A percentile compares a stretch with the other conserved stretches of the same genome.
These are phyloP conservation scores for Nasonia longicornis DNA, from an alignment of 1,140 invertebrate species.

Conservation along the genomic window DNA sequence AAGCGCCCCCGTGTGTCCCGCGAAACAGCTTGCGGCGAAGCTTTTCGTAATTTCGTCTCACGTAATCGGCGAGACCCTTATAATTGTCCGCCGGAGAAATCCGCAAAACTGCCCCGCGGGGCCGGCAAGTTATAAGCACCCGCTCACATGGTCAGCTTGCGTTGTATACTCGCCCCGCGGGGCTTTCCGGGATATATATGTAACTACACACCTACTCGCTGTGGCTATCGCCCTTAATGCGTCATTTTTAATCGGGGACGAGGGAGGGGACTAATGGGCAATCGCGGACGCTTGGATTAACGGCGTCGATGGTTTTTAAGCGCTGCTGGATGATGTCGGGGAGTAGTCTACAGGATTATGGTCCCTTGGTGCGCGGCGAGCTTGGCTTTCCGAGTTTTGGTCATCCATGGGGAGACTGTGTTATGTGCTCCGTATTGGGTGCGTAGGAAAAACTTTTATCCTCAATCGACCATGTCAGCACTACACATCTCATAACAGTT, in stretches of 20 bases:
- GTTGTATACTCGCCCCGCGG: constrained; percentile 49
- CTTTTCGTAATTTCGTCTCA: constrained; percentile 47
- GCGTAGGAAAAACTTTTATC: too few relatives aligned
- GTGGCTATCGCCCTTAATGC: constrained; percentile 52
- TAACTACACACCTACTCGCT: background rate
- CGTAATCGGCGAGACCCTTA: constrained; percentile 57
- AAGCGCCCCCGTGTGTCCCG: background rate
- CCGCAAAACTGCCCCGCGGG: constrained; percentile 61
- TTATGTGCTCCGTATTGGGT: too few relatives aligned
- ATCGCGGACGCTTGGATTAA: constrained; percentile 45
- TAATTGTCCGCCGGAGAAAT: constrained; percentile 66
- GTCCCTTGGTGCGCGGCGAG: too few relatives aligned
- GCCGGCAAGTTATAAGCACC: constrained; percentile 53
- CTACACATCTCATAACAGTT: too few relatives aligned
- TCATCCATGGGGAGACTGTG: too few relatives aligned
- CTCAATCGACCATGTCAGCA: too few relatives aligned
- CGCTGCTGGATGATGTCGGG: too few relatives aligned
- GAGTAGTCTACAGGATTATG: too few relatives aligned
- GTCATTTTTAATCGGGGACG: constrained; percentile 62
- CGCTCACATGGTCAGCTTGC: constrained; percentile 57
- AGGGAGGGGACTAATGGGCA: constrained; percentile 56
- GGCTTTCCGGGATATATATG: constrained; percentile 21
- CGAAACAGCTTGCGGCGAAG: constrained; percentile 11
- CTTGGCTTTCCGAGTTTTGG: too few relatives aligned
- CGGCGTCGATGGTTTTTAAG: background rate